Base-by-base conservation (phyloP, 2,797 vertebrate genomes). In the Bucorvus abyssinicus region DNA sequence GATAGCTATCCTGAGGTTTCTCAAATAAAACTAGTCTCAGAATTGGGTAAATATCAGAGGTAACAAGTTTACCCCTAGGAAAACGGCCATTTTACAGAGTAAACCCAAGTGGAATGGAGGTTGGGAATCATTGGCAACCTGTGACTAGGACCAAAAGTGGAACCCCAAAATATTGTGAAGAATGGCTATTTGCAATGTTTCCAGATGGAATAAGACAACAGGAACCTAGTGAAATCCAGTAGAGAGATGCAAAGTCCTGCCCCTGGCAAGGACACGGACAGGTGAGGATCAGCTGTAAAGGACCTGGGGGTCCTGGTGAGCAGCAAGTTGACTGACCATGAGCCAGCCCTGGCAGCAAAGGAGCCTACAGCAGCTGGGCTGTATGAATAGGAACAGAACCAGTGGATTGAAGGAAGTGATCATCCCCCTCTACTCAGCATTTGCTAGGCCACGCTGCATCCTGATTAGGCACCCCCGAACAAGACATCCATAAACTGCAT, bases 101-200 rank as follows among this genome's bases (percentile, higher is more conserved):
- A 50, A 74, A 52, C 3, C 14, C 18, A 16, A 50, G 20, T 8
- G 13, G 68, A 93, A 55, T 30, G 53, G 49, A 75, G 22, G 50
- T 21, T 20, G 13, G 22, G 11, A 68, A 44, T 80, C 7, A 1
- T 8, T 5, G 2, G 6, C 0, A 2, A 29, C 27, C 42, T 83
- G 29, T 57, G 22, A 14, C 27, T 2, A 9, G 45, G 52, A n/a
- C 14, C 13, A 79, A 45, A 90, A 74, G 10, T 3, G 7, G 10
- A n/a, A 21, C 53, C 9, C 9, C 36, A 68, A 77, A 73, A 44
- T 32, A 30, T 9, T 26, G 32, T 65, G 60, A 44, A 47, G 49
- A 71, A 40, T 38, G 17, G 8, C 4, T 22, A 3, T 61, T 64
- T 47, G 42, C 17, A 30, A 24, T 21, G 22, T 55, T 94, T 75